phyloP scores from a whole-genome alignment of 2,888 invertebrate species.

The Acronicta psi region DNA sequence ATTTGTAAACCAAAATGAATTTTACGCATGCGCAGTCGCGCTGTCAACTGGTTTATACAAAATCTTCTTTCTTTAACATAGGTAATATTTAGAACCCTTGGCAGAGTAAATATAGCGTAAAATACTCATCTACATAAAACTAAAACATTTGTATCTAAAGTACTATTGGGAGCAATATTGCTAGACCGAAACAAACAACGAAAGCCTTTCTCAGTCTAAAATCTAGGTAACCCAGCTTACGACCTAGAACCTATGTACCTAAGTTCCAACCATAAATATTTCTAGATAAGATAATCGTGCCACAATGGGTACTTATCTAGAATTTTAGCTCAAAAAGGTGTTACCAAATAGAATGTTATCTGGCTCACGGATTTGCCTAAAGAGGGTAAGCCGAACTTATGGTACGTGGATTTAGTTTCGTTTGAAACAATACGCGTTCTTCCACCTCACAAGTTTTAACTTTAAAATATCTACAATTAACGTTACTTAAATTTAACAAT shows the following conservation, averaged over 20 bases:
- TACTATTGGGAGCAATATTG: constrained; percentile 47
- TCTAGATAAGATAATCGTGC: constrained; percentile 52
- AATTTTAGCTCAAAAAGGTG: constrained; percentile 43
- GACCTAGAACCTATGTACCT: constrained; percentile 30
- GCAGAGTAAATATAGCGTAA: constrained; percentile 5
- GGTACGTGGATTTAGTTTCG: constrained; percentile 8
- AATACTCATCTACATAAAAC: constrained; percentile 40
- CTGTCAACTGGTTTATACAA: too few species aligned
- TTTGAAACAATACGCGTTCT: constrained; percentile 2
- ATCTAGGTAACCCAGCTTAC: constrained; percentile 53
- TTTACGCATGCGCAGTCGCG: too few species aligned
- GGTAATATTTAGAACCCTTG: neutral
- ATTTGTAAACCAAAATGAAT: too few species aligned
- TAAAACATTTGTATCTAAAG: constrained; percentile 37
- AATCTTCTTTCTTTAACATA: too few species aligned
- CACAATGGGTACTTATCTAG: constrained; percentile 49
- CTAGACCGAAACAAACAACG: constrained; percentile 37
- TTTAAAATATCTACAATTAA: too few species aligned
- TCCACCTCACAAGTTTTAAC: neutral
- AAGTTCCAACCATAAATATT: constrained; percentile 49
- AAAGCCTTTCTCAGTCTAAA: constrained; percentile 56
- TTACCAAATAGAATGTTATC: constrained; percentile 32
- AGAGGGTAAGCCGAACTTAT: constrained; percentile 1
- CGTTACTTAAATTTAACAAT: too few species aligned
- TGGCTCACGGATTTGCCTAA: constrained; percentile 29